phyloP scores from a whole-genome alignment of 2,888 invertebrate species.

The Perizoma flavofasciatum region DNA sequence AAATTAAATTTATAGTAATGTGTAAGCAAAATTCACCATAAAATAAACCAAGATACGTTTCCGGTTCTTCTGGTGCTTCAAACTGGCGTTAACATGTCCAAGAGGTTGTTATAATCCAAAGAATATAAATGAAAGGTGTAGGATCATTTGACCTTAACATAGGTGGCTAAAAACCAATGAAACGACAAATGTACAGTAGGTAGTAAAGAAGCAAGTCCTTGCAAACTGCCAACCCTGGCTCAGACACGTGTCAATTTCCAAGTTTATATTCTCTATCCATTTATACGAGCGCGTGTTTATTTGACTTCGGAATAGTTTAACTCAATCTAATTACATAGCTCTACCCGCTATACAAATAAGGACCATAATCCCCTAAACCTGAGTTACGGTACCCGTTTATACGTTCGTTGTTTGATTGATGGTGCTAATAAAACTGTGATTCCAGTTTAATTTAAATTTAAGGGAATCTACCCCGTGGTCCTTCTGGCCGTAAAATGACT shows the following conservation, averaged over 20 bases:
- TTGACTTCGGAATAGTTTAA: slow-evolving; percentile 72
- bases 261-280: slow-evolving; percentile 76
- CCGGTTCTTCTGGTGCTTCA: no score
- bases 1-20: no score
- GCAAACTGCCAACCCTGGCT: slow-evolving; percentile 50
- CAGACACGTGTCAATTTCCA: slow-evolving; percentile 70
- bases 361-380: slow-evolving; percentile 53
- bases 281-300: slow-evolving; percentile 79
- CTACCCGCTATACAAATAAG: slow-evolving; percentile 51
- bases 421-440: slow-evolving; percentile 82
- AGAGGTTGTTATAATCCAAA: no score
- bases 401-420: slow-evolving; percentile 80
- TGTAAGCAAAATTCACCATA: no score
- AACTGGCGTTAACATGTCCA: no score
- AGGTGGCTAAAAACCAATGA: no score
- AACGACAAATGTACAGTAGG: not conserved
- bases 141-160: no score
- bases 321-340: slow-evolving; percentile 52
- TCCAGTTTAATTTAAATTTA: slow-evolving; percentile 84
- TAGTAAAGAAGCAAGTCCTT: slow-evolving; percentile 5
- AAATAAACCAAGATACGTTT: no score
- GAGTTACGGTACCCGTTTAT: slow-evolving; percentile 55
- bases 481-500: slow-evolving; percentile 77
- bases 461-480: slow-evolving; percentile 77
- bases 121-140: no score